These are phyloP conservation scores for Lycaena phlaeas DNA, from an alignment of 2,888 invertebrate species.

Conservation along the genomic window DNA sequence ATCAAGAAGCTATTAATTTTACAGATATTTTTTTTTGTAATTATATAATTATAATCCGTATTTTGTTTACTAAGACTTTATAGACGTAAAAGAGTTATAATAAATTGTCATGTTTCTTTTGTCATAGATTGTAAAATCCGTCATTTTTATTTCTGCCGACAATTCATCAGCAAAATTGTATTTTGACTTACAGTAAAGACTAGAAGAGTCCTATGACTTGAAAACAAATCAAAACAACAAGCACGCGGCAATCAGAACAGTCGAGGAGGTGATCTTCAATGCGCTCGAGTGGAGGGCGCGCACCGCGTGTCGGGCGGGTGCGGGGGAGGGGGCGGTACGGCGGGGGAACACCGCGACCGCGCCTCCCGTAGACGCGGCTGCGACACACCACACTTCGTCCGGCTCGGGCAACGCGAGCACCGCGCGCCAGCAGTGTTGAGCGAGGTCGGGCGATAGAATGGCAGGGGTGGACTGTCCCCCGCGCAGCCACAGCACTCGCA, in stretches of 20 bases:
- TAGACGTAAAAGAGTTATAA: too few species aligned
- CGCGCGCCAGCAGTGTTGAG: conserved; percentile 57
- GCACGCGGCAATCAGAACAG: not conserved
- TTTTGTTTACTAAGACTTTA: too few species aligned
- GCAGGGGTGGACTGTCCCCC: conserved; percentile 28
- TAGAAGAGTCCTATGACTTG: too few species aligned
- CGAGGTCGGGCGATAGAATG: conserved; percentile 36
- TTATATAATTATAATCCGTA: too few species aligned
- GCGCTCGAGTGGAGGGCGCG: conserved; percentile 34
- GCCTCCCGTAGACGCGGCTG: conserved; percentile 31
- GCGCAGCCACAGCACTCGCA: conserved; percentile 35
- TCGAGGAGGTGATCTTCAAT: not conserved
- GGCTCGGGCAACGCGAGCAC: conserved; percentile 44
- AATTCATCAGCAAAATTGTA: too few species aligned
- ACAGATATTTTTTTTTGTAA: too few species aligned
- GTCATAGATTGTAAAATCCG: too few species aligned
- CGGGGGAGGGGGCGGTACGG: conserved; percentile 36
- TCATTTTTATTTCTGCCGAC: too few species aligned
- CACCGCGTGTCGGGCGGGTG: conserved; percentile 47
- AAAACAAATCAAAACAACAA: too few species aligned
- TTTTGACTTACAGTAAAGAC: too few species aligned
- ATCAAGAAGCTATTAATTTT: too few species aligned
- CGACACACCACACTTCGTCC: conserved; percentile 54
- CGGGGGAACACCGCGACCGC: conserved; percentile 20
- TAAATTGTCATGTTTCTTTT: too few species aligned